Base-by-base conservation (phyloP, 1,140 invertebrate species). In the Harlomillsia oculata region DNA sequence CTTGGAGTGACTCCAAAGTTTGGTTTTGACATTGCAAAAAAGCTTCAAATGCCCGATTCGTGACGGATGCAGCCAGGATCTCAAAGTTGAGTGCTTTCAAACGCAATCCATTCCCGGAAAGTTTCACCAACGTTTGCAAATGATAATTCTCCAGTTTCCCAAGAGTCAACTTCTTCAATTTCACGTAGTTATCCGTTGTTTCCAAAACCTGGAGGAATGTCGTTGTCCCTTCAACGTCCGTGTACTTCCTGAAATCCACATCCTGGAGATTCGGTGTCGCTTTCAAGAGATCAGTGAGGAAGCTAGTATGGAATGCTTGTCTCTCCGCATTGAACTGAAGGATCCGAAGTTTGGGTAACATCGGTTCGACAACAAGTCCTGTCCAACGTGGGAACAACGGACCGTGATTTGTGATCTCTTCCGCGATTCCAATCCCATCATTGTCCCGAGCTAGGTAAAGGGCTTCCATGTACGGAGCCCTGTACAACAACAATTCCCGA, bases 391-490 rank as follows among this genome's bases (percentile, higher is more conserved):
- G 16, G 21, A 56, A 56, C 13, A 56, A 36, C 9, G 16, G 16
- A 16, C 39, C 29, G 20, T 51, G 55, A 51, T 29, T 56, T 23
- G 48, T 51, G 9, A 57, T 48, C 14, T 39, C 25, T 16, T 57
- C 55, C 14, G 55, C 46, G n/a, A 57, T 41, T 14, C 46, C 46
- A 26, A 39, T 45, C 28, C 46, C 46, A 18, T 57, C 55, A n/a
- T n/a, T n/a, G n/a, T n/a, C n/a, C n/a, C n/a, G n/a, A n/a, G n/a
- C n/a, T 13, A 51, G 25, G 11, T 16, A 37, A 11, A 57, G 34
- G 9, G 28, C 32, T 20, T 41, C 46, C 18, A 57, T 26, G 39
- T 28, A 29, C 4, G 55, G 55, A 25, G 55, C 55, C 11, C 55
- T 21, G n/a, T 25, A 26, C 14, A 57, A 26, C n/a, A 57, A 40